Conservation (phyloP, 2,113 vertebrate genomes). For the Saimiri boliviensis region DNA sequence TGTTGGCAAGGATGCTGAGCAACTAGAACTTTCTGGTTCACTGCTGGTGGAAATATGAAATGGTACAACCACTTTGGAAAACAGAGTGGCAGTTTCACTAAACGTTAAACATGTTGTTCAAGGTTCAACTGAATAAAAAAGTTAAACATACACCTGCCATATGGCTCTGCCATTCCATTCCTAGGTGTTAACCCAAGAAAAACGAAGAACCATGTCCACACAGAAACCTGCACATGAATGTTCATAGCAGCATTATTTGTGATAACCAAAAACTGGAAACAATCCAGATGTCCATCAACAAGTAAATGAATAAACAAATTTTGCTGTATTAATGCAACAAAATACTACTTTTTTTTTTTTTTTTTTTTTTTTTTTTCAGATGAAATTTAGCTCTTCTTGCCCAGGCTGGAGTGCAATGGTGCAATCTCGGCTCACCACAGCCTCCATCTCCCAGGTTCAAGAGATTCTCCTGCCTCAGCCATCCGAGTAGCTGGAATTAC, state of each 20-base stretch:
- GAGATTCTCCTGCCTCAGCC: too few relatives aligned
- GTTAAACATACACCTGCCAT: background rate
- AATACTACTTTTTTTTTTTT: background rate
- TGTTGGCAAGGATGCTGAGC: background rate
- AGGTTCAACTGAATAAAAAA: background rate
- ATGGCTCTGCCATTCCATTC: background rate
- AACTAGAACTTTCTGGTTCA: background rate
- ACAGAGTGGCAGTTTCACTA: background rate
- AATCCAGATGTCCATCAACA: background rate
- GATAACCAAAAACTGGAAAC: background rate
- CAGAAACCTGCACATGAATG: background rate
- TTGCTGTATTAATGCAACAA: background rate
- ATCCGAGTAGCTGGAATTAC: too few relatives aligned
- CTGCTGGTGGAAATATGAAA: background rate
- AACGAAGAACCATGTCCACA: background rate
- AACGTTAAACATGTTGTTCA: background rate
- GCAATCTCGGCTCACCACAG: too few relatives aligned
- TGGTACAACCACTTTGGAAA: background rate
- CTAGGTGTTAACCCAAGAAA: background rate
- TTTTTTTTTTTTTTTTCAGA: too few relatives aligned
- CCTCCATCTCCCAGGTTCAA: too few relatives aligned
- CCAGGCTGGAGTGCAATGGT: too few relatives aligned
- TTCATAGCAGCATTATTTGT: background rate
- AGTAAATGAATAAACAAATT: background rate
- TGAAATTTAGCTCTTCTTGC: too few relatives aligned